Conservation (phyloP, 2,888 invertebrate genomes). For the Iphiclides podalirius region DNA sequence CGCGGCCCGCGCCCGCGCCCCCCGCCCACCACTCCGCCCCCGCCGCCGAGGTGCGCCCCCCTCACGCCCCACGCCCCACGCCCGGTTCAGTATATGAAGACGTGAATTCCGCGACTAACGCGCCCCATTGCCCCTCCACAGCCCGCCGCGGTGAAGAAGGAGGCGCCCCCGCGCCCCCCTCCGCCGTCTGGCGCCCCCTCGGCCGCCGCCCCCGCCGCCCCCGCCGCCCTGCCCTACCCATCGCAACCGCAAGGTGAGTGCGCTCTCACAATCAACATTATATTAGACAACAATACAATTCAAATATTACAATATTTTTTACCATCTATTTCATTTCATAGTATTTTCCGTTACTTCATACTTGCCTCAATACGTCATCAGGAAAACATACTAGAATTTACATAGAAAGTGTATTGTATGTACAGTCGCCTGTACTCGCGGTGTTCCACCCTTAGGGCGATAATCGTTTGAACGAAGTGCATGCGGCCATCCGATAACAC, state of each 20-base stretch:
- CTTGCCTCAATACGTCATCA: too few relatives aligned
- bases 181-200: constrained; percentile 45
- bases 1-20: constrained; percentile 61
- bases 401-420: too few relatives aligned
- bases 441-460: too few relatives aligned
- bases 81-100: constrained; percentile 15
- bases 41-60: constrained; percentile 44
- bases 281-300: too few relatives aligned
- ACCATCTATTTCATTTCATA: too few relatives aligned
- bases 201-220: constrained; percentile 46
- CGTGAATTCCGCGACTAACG: constrained; percentile 23
- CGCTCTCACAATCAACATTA: not conserved
- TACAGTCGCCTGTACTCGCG: too few relatives aligned
- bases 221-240: constrained; percentile 85
- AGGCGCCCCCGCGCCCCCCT: constrained; percentile 59
- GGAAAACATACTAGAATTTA: too few relatives aligned
- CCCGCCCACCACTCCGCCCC: constrained; percentile 39
- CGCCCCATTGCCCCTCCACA: constrained; percentile 24
- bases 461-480: too few relatives aligned
- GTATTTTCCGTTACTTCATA: too few relatives aligned
- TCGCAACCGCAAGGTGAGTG: constrained; percentile 81
- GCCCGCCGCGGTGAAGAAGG: constrained; percentile 41
- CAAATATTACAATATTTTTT: too few relatives aligned
- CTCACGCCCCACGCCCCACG: constrained; percentile 50
- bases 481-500: too few relatives aligned